Base-by-base conservation (phyloP, 2,888 invertebrate species). In the Alloplasta piceator region DNA sequence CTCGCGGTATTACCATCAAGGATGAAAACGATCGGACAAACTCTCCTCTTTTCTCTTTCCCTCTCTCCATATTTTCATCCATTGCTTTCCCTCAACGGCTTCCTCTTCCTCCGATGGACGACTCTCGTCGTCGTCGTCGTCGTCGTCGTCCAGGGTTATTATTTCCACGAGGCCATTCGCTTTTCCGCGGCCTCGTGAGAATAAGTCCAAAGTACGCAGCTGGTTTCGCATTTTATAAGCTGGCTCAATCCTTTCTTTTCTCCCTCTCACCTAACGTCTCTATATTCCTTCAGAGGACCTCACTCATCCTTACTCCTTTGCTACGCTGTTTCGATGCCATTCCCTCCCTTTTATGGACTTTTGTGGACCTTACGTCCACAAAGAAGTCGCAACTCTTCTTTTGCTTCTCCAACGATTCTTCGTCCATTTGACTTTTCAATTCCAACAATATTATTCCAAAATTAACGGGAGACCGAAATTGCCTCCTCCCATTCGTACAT, bases 211-310 rank as follows among this genome's bases (percentile, higher is more conserved):
- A 77, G 81, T 52, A 79, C 84, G 80, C 84, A 84, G 84, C 85
- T 85, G 84, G 71, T 52, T 66, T 14, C 80, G 64, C 78, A 74
- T 84, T 84, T 78, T 80, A 83, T 84, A 82, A 84, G 81, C 85
- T 82, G 80, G 76, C 64, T 80, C 76, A 82, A 72, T 52, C 81
- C 80, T 16, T 73, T 50, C 12, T 77, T 70, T 75, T 67, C 14
- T 26, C 41, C 41, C 38, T 26, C 39, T 58, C 50, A 52, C 46
- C 48, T 75, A 39, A 12, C 48, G 48, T 68, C 55, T n/a, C 72
- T 61, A n/a, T n/a, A n/a, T n/a, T 48, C 67, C 61, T 66, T 48
- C 16, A 48, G 58, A 64, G 43, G 64, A 56, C 60, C 60, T 70
- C 67, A 16, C 46, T 74, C 70, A 60, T 60, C 58, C 68, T 26